phyloP scores from a whole-genome alignment of 2,113 vertebrate genomes.

The Onychorhynchus coronatus region DNA sequence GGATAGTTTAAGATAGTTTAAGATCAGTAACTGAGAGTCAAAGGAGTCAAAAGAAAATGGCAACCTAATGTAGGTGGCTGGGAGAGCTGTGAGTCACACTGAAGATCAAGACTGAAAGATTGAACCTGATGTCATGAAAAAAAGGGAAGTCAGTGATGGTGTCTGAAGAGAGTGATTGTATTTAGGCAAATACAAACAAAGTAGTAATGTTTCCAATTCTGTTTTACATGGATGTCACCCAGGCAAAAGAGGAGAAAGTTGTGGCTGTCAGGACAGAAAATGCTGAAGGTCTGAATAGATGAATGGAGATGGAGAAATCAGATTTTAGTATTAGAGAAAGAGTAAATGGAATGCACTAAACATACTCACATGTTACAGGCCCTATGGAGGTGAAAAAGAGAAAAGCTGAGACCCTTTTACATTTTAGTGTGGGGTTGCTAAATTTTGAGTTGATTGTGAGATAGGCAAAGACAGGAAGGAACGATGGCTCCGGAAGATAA shows the following conservation, averaged over 20 bases:
- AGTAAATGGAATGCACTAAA: background rate
- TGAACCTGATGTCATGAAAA: background rate
- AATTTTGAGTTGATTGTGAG: background rate
- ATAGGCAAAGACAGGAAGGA: background rate
- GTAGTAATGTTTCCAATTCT: background rate
- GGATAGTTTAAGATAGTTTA: background rate
- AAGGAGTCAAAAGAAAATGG: background rate
- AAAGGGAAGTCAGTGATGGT: background rate
- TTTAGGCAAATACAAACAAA: background rate
- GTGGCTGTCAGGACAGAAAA: background rate
- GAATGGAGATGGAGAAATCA: background rate
- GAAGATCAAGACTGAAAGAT: background rate
- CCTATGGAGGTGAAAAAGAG: background rate
- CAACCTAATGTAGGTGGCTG: background rate
- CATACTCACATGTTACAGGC: background rate
- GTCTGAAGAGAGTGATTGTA: background rate
- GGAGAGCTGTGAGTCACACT: background rate
- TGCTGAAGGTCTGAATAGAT: background rate
- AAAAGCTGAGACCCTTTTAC: background rate
- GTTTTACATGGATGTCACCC: background rate
- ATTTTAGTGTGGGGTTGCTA: background rate
- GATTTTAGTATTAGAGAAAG: background rate
- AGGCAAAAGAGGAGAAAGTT: background rate
- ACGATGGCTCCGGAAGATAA: background rate
- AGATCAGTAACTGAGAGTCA: accelerated